phyloP scores from a whole-genome alignment of 2,113 vertebrate genomes.

The Petaurus breviceps region DNA sequence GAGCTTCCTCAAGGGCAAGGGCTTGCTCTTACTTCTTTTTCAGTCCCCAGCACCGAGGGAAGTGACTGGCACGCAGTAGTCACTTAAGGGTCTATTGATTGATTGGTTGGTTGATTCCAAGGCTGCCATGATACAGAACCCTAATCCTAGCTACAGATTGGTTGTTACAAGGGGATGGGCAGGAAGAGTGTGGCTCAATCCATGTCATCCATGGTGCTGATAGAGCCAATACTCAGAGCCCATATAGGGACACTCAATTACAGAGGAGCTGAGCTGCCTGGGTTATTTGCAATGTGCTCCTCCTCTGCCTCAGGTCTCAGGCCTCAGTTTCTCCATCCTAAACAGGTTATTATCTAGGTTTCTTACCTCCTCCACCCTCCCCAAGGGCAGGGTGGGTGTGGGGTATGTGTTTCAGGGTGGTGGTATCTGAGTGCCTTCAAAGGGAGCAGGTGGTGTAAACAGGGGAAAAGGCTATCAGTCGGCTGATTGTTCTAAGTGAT shows the following conservation, averaged over 20 bases:
- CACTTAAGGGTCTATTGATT: background rate
- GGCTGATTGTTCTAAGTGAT: background rate
- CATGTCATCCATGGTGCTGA: background rate
- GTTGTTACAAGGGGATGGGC: background rate
- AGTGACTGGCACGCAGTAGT: background rate
- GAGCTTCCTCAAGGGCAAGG: background rate
- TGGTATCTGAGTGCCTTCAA: background rate
- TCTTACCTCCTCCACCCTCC: background rate
- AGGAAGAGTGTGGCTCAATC: background rate
- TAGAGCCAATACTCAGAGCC: background rate
- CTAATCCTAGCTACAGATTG: background rate
- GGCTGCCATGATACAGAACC: background rate
- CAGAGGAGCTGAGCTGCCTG: background rate
- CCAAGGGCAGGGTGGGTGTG: background rate
- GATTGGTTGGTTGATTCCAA: background rate
- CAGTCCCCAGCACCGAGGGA: background rate
- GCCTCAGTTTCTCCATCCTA: background rate
- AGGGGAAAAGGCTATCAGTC: background rate
- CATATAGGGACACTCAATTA: background rate
- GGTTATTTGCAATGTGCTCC: background rate
- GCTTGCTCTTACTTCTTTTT: background rate
- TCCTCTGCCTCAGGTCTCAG: background rate
- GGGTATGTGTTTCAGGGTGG: background rate
- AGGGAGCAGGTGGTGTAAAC: background rate
- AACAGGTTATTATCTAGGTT: background rate